phyloP scores from a whole-genome alignment of 2,797 vertebrate species.

The Muscicapa striata region DNA sequence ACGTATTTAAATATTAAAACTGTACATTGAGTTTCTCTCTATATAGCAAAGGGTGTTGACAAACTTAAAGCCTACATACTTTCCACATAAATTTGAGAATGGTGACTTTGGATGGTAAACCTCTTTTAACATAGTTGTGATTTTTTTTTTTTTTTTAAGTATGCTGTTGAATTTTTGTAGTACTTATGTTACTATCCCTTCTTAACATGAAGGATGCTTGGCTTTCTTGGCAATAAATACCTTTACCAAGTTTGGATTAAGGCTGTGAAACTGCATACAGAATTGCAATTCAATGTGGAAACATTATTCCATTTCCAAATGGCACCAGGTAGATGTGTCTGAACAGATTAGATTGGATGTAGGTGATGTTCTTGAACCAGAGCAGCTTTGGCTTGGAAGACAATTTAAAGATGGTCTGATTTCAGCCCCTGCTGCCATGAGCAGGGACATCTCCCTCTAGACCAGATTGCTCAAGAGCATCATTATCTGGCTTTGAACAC shows the following conservation, averaged over 20 bases:
- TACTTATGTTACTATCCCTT: not conserved
- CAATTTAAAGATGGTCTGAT: not conserved
- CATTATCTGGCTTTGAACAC: not conserved
- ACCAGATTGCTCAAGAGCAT: not conserved
- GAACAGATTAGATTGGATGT: not conserved
- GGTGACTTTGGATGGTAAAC: not conserved
- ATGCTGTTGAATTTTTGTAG: not conserved
- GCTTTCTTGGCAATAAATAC: not conserved
- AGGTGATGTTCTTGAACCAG: not conserved
- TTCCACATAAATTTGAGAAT: not conserved
- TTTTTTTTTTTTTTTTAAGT: not conserved
- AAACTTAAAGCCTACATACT: not conserved
- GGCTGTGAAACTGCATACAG: not conserved
- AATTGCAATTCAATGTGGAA: not conserved
- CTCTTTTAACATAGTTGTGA: not conserved
- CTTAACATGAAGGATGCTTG: not conserved
- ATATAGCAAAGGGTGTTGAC: not conserved
- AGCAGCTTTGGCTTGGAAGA: not conserved
- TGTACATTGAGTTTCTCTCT: not conserved
- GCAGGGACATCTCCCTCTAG: not conserved
- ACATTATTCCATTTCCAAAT: not conserved
- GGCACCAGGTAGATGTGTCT: not conserved
- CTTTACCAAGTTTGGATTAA: not conserved
- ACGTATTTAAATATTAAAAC: not conserved
- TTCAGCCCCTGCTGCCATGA: not conserved